Conservation (phyloP, 2,797 vertebrate species). For the Enteromius anoplus region DNA sequence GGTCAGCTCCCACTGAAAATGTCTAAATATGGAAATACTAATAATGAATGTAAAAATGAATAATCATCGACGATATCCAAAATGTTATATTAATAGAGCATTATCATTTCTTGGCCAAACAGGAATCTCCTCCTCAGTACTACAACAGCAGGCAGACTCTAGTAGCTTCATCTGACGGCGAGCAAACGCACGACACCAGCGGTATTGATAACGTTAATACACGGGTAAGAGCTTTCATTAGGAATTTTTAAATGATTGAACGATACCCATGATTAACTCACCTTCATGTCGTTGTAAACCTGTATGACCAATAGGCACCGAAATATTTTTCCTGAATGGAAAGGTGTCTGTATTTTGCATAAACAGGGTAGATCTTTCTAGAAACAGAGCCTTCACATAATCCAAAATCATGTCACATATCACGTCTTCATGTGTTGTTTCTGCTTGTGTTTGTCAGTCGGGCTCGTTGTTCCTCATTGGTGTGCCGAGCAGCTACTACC, state of each 20-base stretch:
- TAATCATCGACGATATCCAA: too few relatives aligned
- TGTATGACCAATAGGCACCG: background rate
- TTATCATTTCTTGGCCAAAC: constrained; percentile 23
- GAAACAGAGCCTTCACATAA: background rate
- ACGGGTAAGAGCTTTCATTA: constrained; percentile 63
- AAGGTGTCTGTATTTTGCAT: background rate
- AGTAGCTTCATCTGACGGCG: constrained; percentile 69
- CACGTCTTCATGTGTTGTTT: background rate
- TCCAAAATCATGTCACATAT: background rate
- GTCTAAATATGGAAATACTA: too few relatives aligned
- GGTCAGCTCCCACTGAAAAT: background rate
- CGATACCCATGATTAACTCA: background rate
- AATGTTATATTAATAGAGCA: background rate
- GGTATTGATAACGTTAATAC: constrained; percentile 60
- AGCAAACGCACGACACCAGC: constrained; percentile 55
- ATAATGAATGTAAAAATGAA: background rate
- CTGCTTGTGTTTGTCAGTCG: constrained; percentile 60
- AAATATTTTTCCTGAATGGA: background rate
- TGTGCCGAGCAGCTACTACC: constrained; percentile 78
- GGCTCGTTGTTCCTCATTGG: constrained; percentile 81
- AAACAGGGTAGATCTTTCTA: background rate
- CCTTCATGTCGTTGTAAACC: background rate
- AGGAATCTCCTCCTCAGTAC: constrained; percentile 78
- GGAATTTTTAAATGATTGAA: background rate
- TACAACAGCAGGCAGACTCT: constrained; percentile 85